These are phyloP conservation scores for Pyrgus malvae DNA, from an alignment of 2,888 invertebrate genomes.

Conservation along the genomic window DNA sequence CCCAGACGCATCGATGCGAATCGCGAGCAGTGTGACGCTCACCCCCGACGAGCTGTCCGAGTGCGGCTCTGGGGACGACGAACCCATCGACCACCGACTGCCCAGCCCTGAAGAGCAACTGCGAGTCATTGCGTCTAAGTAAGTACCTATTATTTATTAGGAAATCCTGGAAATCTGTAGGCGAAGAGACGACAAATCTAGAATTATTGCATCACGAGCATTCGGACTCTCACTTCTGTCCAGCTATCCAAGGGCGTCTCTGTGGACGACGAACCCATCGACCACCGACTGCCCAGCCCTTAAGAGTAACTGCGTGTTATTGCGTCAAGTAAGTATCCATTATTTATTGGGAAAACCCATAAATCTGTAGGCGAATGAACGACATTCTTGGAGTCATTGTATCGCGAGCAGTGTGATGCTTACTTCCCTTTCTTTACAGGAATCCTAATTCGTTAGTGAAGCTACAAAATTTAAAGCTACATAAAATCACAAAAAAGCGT, in stretches of 20 bases:
- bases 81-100: constrained; percentile 91
- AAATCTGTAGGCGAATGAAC: constrained; percentile 92
- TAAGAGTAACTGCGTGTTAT: constrained; percentile 92
- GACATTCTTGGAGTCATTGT: constrained; percentile 88
- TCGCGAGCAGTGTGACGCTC: constrained; percentile 77
- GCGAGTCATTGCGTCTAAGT: constrained; percentile 91
- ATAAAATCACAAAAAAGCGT: too few relatives aligned
- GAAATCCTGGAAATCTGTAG: too few relatives aligned
- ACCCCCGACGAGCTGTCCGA: constrained; percentile 79
- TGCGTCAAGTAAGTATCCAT: constrained; percentile 89
- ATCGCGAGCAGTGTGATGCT: constrained; percentile 80
- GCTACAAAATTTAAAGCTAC: background rate
- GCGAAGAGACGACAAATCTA: constrained; percentile 90
- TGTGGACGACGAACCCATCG: constrained; percentile 86
- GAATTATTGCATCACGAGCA: constrained; percentile 86
- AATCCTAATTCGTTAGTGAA: too few relatives aligned
- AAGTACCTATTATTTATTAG: constrained; percentile 78
- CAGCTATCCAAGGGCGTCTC: constrained; percentile 80
- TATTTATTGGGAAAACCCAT: too few relatives aligned
- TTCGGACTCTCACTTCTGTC: constrained; percentile 71
- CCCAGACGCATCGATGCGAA: constrained; percentile 89
- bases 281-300: constrained; percentile 93
- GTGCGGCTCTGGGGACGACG: constrained; percentile 83
- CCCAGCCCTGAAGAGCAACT: constrained; percentile 94
- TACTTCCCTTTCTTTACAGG: constrained; percentile 76